A percentile compares a stretch with the other conserved stretches of the same genome.
These are phyloP conservation scores for Melolontha melolontha DNA, from an alignment of 2,888 invertebrate genomes.

Conservation along the genomic window DNA sequence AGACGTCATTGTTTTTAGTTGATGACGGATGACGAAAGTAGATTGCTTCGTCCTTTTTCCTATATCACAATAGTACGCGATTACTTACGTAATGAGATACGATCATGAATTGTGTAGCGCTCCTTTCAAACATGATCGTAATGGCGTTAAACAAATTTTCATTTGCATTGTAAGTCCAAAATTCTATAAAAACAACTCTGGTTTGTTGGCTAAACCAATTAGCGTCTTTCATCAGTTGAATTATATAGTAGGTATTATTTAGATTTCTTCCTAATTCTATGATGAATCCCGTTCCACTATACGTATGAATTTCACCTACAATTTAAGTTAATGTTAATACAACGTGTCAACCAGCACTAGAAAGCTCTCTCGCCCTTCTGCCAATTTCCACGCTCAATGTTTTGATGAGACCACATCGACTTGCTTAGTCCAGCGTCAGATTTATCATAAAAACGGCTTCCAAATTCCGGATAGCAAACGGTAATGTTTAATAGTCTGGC, in stretches of 20 bases:
- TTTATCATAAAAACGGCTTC: background rate
- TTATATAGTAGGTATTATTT: conserved; percentile 47
- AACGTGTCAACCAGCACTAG: background rate
- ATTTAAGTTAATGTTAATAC: background rate
- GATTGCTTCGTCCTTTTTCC: no score
- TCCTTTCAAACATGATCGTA: conserved; percentile 47
- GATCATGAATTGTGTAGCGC: conserved; percentile 37
- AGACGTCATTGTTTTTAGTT: no score
- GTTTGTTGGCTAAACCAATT: conserved; percentile 48
- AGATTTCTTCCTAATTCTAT: conserved; percentile 46
- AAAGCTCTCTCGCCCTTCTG: background rate
- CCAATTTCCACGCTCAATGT: background rate
- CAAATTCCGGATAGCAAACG: conserved; percentile 46
- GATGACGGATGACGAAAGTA: no score
- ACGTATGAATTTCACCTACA: conserved; percentile 30
- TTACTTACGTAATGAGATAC: conserved; percentile 19
- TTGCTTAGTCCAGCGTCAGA: background rate
- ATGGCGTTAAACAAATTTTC: conserved; percentile 49
- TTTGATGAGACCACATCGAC: conserved; percentile 32
- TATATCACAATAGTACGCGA: no score
- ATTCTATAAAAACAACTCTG: conserved; percentile 49
- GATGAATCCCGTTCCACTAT: conserved; percentile 48
- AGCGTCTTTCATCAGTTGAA: conserved; percentile 43
- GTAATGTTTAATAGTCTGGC: conserved; percentile 26
- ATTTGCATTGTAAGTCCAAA: conserved; percentile 49